A percentile compares a stretch with the other conserved stretches of the same genome.
Conservation (phyloP, 2,113 vertebrate genomes). For the Anhinga rufa region DNA sequence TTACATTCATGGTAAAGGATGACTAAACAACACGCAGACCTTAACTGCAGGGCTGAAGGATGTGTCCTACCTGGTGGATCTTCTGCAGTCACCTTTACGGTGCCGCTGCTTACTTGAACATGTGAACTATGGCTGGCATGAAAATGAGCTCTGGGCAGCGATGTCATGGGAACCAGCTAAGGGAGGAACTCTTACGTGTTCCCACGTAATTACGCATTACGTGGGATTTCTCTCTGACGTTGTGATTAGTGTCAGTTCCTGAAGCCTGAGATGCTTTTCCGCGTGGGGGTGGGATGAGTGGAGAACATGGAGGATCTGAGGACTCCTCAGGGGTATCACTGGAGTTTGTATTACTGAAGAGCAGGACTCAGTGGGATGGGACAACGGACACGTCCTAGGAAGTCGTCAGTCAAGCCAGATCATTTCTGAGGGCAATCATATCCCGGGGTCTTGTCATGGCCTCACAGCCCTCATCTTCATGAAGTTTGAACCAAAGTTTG, state of each 20-base stretch:
- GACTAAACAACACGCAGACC: not conserved
- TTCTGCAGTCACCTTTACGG: not conserved
- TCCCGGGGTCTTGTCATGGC: not conserved
- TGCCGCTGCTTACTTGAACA: not conserved
- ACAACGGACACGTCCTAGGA: not conserved
- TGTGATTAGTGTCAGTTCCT: not conserved
- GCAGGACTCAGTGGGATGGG: not conserved
- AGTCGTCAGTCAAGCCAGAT: not conserved
- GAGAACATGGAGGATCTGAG: not conserved
- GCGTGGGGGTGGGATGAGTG: not conserved
- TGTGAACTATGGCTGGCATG: not conserved
- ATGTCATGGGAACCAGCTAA: not conserved
- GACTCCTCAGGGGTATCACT: not conserved
- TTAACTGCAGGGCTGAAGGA: not conserved
- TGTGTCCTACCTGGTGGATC: not conserved
- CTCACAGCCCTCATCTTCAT: not conserved
- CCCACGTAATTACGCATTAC: too few species aligned
- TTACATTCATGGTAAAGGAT: not conserved
- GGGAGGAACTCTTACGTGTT: not conserved
- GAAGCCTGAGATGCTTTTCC: not conserved
- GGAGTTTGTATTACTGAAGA: not conserved
- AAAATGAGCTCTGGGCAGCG: not conserved
- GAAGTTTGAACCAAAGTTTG: not conserved
- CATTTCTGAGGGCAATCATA: accelerated
- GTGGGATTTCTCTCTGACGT: not conserved